Evolutionary conservation across 2,797 vertebrate genomes (phyloP).

Genomic region (Malurus splendens): DNA sequence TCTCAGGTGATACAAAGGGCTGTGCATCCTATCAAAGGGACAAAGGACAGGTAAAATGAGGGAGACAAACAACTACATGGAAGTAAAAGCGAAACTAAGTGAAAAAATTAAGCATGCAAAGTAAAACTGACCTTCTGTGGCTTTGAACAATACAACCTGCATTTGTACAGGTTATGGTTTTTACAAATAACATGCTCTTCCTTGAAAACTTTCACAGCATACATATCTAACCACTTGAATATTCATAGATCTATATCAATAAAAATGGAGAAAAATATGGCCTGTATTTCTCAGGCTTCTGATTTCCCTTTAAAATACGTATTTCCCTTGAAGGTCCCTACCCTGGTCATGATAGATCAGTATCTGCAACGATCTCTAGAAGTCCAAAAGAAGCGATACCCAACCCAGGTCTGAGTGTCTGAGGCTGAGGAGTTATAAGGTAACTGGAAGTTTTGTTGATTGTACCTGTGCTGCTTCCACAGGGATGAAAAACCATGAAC

Average conservation of each 20-base stretch:
- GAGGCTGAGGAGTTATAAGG: not conserved
- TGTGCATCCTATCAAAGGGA: not conserved
- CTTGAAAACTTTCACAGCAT: not conserved
- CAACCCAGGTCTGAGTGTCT: not conserved
- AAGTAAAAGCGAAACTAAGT: not conserved
- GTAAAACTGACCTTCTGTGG: not conserved
- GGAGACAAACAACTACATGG: not conserved
- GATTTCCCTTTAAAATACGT: not conserved
- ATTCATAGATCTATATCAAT: not conserved
- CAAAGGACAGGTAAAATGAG: not conserved
- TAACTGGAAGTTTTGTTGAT: not conserved
- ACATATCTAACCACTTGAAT: not conserved
- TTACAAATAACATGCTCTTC: not conserved
- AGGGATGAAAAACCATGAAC: not conserved
- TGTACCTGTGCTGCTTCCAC: not conserved
- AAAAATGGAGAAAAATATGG: not conserved
- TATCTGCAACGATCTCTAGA: not conserved
- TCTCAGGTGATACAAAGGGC: not conserved
- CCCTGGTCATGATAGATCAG: not conserved
- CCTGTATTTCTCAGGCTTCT: not conserved
- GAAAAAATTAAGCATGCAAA: not conserved
- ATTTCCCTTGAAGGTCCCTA: not conserved
- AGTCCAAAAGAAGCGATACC: not conserved
- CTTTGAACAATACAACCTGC: not conserved
- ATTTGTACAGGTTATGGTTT: not conserved